A percentile compares a stretch with the other conserved stretches of the same genome.
phyloP scores from a whole-genome alignment of 2,797 vertebrate genomes.

The Apogon talboti region DNA sequence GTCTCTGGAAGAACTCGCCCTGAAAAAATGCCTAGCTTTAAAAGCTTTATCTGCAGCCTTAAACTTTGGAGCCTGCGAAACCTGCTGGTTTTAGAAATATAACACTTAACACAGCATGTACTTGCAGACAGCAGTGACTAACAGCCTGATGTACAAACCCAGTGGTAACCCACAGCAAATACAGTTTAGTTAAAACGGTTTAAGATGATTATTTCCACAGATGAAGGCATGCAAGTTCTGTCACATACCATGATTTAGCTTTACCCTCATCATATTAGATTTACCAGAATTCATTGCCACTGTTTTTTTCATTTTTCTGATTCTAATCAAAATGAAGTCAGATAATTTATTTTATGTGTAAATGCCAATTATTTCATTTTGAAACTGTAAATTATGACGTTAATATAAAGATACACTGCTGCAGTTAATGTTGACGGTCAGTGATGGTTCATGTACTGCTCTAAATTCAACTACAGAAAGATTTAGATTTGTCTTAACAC shows the following conservation, averaged over 20 bases:
- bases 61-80: slow-evolving; percentile 19
- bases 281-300: not conserved
- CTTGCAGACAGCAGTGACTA: slow-evolving; percentile 35
- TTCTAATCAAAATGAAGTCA: not conserved
- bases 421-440: not conserved
- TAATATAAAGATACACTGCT: not conserved
- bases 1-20: slow-evolving; percentile 12
- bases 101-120: slow-evolving; percentile 45
- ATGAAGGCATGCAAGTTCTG: slow-evolving; percentile 21
- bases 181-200: slow-evolving; percentile 6
- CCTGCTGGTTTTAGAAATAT: slow-evolving; percentile 15
- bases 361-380: not conserved
- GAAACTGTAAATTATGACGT: not conserved
- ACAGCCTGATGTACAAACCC: slow-evolving; percentile 19
- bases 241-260: not conserved
- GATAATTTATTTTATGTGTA: not conserved
- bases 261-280: not conserved
- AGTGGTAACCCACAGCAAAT: slow-evolving; percentile 16
- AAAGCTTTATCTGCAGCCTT: slow-evolving; percentile 44
- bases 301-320: not conserved
- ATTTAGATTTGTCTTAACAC: too few species aligned
- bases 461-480: too few species aligned
- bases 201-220: not conserved
- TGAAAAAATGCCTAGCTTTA: slow-evolving; percentile 27
- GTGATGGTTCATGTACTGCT: too few species aligned